A percentile compares a stretch with the other conserved stretches of the same genome.
Evolutionary conservation across 2,797 vertebrate species (phyloP).

Genomic region (Aeoliscus strigatus): DNA sequence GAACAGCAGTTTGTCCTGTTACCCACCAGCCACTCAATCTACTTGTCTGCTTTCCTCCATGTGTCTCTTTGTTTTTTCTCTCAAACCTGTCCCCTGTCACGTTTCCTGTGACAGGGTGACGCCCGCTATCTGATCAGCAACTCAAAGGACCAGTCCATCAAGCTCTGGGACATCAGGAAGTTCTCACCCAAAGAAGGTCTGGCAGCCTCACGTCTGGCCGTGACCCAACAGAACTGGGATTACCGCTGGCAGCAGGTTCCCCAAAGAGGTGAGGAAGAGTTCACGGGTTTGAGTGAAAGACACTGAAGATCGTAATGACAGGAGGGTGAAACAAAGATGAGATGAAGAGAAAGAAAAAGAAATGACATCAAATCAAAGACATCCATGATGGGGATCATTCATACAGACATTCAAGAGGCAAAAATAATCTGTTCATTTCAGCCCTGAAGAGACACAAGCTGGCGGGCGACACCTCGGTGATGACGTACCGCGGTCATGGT

Average conservation of each 20-base stretch:
- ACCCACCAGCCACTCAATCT: too few relatives aligned
- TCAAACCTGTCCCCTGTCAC: background rate
- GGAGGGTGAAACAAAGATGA: slow-evolving; percentile 1
- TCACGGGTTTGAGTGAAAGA: slow-evolving; percentile 1
- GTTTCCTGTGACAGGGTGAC: slow-evolving; percentile 76
- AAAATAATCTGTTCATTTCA: slow-evolving; percentile 30
- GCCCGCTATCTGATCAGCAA: slow-evolving; percentile 91
- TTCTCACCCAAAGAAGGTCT: slow-evolving; percentile 87
- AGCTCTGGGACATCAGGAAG: slow-evolving; percentile 90
- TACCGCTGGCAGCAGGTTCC: slow-evolving; percentile 95
- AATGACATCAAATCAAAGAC: too few relatives aligned
- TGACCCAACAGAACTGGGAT: slow-evolving; percentile 93
- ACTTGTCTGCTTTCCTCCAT: too few relatives aligned
- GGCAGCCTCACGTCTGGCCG: slow-evolving; percentile 85
- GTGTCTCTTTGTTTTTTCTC: too few relatives aligned
- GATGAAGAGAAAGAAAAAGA: slow-evolving; percentile 3
- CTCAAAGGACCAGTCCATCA: slow-evolving; percentile 95
- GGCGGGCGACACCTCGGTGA: slow-evolving; percentile 87
- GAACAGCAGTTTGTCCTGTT: too few relatives aligned
- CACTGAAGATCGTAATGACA: background rate
- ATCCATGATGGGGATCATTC: too few relatives aligned
- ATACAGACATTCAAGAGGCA: background rate
- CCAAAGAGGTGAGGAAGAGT: slow-evolving; percentile 78
- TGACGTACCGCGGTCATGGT: slow-evolving; percentile 90
- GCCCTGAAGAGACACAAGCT: slow-evolving; percentile 85